Evolutionary conservation across 2,113 vertebrate species (phyloP).

Genomic region (Hippocampus barbouri): DNA sequence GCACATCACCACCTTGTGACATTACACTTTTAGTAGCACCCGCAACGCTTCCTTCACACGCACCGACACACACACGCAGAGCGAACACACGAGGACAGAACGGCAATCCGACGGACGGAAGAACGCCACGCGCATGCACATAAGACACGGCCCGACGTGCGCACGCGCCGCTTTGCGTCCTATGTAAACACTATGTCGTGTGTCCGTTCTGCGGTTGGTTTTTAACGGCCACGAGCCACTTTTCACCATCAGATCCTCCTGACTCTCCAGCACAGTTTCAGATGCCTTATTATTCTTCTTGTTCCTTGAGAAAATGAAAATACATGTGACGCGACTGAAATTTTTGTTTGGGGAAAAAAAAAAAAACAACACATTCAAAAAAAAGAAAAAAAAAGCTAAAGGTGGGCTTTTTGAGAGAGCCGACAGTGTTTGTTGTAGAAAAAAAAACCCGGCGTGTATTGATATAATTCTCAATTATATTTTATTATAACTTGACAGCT

Average conservation of each 20-base stretch:
- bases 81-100: not conserved
- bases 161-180: not conserved
- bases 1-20: slow-evolving; percentile 34
- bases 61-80: not conserved
- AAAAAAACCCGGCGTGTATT: slow-evolving; percentile 63
- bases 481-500: slow-evolving; percentile 74
- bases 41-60: not conserved
- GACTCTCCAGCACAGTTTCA: slow-evolving; percentile 3
- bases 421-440: slow-evolving; percentile 53
- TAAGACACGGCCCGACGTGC: not conserved
- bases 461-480: slow-evolving; percentile 77
- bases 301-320: not conserved
- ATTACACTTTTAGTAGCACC: slow-evolving; percentile 59
- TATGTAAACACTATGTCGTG: not conserved
- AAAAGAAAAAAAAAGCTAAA: not conserved
- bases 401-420: slow-evolving; percentile 35
- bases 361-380: not conserved
- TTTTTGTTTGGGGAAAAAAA: not conserved
- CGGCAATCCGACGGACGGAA: too few species aligned
- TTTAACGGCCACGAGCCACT: not conserved
- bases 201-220: not conserved
- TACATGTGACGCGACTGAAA: not conserved
- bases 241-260: not conserved
- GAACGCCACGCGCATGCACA: not conserved
- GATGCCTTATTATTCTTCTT: not conserved